phyloP scores from a whole-genome alignment of 2,888 invertebrate species.

The Caenorhabditis sp. region DNA sequence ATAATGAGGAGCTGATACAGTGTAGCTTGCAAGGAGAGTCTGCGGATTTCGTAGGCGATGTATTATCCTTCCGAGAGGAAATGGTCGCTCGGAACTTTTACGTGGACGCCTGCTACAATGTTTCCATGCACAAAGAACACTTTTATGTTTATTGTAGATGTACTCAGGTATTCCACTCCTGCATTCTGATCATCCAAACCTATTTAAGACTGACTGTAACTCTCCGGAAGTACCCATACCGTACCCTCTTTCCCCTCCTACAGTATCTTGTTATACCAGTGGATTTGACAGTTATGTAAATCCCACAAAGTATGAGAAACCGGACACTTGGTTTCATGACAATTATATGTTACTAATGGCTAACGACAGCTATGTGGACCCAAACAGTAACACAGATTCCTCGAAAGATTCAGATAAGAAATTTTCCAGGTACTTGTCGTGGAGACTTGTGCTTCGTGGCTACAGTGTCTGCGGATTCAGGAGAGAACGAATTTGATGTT shows the following conservation, averaged over 20 bases:
- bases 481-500: background rate
- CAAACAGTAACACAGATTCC: background rate
- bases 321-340: background rate
- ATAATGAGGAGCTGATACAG: background rate
- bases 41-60: background rate
- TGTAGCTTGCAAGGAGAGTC: conserved; percentile 21
- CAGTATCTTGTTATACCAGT: conserved; percentile 23
- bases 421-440: conserved; percentile 7
- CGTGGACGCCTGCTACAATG: conserved; percentile 20
- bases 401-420: background rate
- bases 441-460: conserved; percentile 30
- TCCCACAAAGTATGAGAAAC: conserved; percentile 8
- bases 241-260: conserved; percentile 25
- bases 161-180: background rate
- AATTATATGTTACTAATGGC: conserved; percentile 10
- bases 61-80: conserved; percentile 9
- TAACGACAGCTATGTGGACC: conserved; percentile 26
- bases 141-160: conserved; percentile 30
- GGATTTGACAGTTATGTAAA: conserved; percentile 10
- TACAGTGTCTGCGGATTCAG: conserved; percentile 2
- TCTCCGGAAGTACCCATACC: conserved; percentile 31
- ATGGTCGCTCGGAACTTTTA: conserved; percentile 24
- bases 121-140: conserved; percentile 20
- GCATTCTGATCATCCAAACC: background rate
- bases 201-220: conserved; percentile 32